Evolutionary conservation across 2,797 vertebrate species (phyloP).

Genomic region (Macropus fuliginosus): DNA sequence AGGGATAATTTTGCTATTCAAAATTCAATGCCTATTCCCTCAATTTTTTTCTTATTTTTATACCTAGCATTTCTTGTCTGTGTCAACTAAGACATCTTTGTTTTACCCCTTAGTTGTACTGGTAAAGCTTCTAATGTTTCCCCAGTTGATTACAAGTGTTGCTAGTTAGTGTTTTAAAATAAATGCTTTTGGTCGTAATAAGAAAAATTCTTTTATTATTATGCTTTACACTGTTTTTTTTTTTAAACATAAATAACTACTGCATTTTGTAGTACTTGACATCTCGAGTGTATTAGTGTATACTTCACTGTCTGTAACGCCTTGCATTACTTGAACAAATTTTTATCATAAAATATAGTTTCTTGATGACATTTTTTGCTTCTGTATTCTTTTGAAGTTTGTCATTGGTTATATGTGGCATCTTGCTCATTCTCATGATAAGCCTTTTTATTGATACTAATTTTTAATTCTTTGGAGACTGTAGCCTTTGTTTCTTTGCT

Average conservation of each 20-base stretch:
- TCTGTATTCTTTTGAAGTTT: not conserved
- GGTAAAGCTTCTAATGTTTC: not conserved
- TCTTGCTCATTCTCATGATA: not conserved
- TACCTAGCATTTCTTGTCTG: not conserved
- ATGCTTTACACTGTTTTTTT: not conserved
- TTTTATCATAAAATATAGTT: not conserved
- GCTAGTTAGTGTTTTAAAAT: not conserved
- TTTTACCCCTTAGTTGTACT: not conserved
- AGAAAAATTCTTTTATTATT: not conserved
- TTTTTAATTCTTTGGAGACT: not conserved
- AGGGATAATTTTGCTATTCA: not conserved
- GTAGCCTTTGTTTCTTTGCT: not conserved
- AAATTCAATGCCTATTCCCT: not conserved
- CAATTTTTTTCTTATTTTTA: not conserved
- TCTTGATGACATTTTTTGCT: not conserved
- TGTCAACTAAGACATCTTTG: not conserved
- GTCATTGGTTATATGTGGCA: not conserved
- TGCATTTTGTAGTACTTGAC: not conserved
- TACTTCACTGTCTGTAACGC: not conserved
- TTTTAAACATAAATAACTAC: not conserved
- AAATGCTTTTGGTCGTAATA: not conserved
- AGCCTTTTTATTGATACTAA: not conserved
- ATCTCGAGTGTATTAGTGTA: not conserved
- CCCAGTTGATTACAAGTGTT: not conserved
- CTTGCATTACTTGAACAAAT: not conserved